These are phyloP conservation scores for Mercenaria mercenaria DNA, from an alignment of 1,140 invertebrate species.

Conservation along the genomic window DNA sequence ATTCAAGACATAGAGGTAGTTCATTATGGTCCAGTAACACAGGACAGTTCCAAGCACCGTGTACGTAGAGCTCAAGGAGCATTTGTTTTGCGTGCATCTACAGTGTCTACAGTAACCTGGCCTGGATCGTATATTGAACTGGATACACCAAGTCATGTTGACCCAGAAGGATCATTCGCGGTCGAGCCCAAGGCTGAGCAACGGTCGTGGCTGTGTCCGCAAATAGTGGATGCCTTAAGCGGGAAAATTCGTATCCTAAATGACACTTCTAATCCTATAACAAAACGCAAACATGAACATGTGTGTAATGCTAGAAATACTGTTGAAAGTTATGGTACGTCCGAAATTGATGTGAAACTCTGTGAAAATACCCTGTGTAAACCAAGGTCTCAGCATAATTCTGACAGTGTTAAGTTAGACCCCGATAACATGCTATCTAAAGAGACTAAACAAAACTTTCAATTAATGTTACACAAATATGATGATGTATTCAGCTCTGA, in stretches of 20 bases:
- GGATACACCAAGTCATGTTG: conserved; percentile 35
- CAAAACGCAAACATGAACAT: conserved; percentile 29
- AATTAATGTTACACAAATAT: conserved; percentile 8
- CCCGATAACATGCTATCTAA: conserved; percentile 38
- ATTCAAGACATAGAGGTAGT: neutral
- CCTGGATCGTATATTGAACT: conserved; percentile 68
- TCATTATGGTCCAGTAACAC: neutral
- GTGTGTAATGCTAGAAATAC: conserved; percentile 17
- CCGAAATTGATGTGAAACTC: neutral
- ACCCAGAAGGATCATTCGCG: conserved; percentile 5
- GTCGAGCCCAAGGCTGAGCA: conserved; percentile 33
- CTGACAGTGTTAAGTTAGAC: conserved; percentile 40
- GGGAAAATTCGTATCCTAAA: conserved; percentile 47
- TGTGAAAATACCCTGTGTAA: neutral
- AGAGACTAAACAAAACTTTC: neutral
- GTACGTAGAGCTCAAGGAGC: conserved; percentile 30
- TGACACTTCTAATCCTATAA: neutral
- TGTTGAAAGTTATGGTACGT: neutral
- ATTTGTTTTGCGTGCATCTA: neutral
- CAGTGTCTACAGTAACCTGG: conserved; percentile 43
- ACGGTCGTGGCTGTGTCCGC: conserved; percentile 20
- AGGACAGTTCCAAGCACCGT: neutral
- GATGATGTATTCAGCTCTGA: conserved; percentile 45
- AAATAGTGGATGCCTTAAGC: neutral
- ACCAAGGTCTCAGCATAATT: neutral